Evolutionary conservation across 2,797 vertebrate genomes (phyloP).

Genomic region (Avahi laniger): DNA sequence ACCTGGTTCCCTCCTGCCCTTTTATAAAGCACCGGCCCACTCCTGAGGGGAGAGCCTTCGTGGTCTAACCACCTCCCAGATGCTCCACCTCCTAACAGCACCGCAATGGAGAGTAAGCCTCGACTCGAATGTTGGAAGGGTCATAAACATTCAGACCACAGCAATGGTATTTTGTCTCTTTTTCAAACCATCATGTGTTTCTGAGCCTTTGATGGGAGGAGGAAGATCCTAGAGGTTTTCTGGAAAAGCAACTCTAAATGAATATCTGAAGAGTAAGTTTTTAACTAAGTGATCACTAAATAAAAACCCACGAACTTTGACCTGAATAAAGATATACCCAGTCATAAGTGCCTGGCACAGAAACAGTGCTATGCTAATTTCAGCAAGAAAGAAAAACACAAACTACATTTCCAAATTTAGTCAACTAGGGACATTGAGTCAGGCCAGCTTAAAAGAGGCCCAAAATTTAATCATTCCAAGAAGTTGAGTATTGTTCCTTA

Average conservation of each 20-base stretch:
- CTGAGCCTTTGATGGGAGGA: neutral
- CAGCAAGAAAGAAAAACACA: slow-evolving; percentile 41
- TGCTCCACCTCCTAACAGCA: neutral
- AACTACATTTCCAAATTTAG: slow-evolving; percentile 64
- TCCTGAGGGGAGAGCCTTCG: neutral
- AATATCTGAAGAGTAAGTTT: neutral
- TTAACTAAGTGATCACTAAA: neutral
- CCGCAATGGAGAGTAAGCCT: neutral
- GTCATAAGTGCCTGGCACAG: neutral
- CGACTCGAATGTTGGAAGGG: neutral
- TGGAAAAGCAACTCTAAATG: neutral
- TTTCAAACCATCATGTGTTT: neutral
- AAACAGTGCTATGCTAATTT: neutral
- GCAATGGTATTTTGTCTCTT: neutral
- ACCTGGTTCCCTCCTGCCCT: neutral
- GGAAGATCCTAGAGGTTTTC: neutral
- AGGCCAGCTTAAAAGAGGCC: slow-evolving; percentile 52
- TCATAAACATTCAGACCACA: neutral
- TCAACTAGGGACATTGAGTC: slow-evolving; percentile 66
- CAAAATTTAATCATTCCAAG: slow-evolving; percentile 65
- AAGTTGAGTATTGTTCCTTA: slow-evolving; percentile 65
- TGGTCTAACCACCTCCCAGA: neutral
- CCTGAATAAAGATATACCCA: neutral
- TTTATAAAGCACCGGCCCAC: neutral
- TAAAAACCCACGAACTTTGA: neutral